Evolutionary conservation across 2,888 invertebrate species (phyloP), one percentile per base, ranked within the genome.

Genomic region (Lasioglossum malachurum): DNA sequence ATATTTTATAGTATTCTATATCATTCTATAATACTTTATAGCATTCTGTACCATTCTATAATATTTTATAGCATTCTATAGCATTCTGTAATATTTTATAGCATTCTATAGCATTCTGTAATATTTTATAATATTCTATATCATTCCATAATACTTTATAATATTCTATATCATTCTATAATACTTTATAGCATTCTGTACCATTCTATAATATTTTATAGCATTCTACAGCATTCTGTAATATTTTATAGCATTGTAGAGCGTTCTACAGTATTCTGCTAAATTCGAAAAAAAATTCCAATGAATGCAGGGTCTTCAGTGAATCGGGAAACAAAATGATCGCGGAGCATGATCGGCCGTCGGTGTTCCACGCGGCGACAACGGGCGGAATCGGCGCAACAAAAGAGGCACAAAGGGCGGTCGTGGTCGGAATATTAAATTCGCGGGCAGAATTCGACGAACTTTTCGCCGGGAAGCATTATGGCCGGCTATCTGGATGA

Each of bases 401-500:
- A 77, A 57, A 76, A 76, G 60, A 72, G 44, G 77, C 72, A 71
- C 78, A 86, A 83, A 86, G 83, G 91, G 89, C 71, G 83, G 49
- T 81, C 94, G 94, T 92, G 94, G 90, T 91, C 91, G 92, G 93
- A 94, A 95, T 95, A 95, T 95, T 94, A 95, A 95, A 95, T 94
- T 94, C 93, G 91, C 90, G 41, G 57, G 91, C 91, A 92, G 93
- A 95, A 94, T 94, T 94, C 93, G 92, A 92, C 82, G 79, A 94
- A 95, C 92, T 95, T 95, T 95, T 94, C 91, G 92, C 82, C 92
- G 91, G 79, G 69, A 69, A 90, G 92, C 92, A 94, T 94, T 94
- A 94, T 89, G 94, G 91, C 89, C 83, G 91, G 92, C 92, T 92
- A 93, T 93, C 92, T 89, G 92, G 92, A 94, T 95, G 95, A 95